phyloP scores from a whole-genome alignment of 1,140 invertebrate genomes.

The Drosophila mayri region DNA sequence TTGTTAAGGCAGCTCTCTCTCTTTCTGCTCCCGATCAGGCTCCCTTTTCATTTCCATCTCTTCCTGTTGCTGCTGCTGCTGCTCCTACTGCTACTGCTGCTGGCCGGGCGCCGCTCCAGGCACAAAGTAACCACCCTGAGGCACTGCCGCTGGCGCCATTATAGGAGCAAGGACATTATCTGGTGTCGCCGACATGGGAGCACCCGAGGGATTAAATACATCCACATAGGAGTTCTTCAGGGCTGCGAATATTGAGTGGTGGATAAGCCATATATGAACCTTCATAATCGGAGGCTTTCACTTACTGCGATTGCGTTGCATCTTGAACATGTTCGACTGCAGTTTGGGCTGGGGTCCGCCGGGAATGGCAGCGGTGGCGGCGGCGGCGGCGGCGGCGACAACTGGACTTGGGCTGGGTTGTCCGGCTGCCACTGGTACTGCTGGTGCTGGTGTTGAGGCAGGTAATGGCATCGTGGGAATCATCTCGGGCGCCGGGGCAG shows the following conservation, averaged over 20 bases:
- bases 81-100: constrained; percentile 14
- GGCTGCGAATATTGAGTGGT: constrained; percentile 85
- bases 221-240: constrained; percentile 93
- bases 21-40: not conserved
- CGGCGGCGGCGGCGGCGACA: constrained; percentile 12
- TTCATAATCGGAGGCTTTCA: not conserved
- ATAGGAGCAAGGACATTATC: constrained; percentile 86
- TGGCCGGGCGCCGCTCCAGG: constrained; percentile 65
- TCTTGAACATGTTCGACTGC: constrained; percentile 90
- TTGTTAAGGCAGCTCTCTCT: constrained; percentile 10
- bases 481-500: constrained; percentile 40
- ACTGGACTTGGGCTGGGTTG: not conserved
- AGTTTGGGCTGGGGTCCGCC: constrained; percentile 85
- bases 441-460: constrained; percentile 51
- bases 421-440: not conserved
- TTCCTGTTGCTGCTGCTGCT: constrained; percentile 6
- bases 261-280: no score
- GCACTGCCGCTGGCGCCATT: constrained; percentile 83
- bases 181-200: constrained; percentile 81
- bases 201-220: constrained; percentile 91
- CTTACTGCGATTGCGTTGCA: constrained; percentile 90
- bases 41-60: constrained; percentile 2
- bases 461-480: constrained; percentile 64
- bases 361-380: constrained; percentile 13
- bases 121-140: constrained; percentile 84